A percentile compares a stretch with the other conserved stretches of the same genome.
phyloP scores from a whole-genome alignment of 1,140 invertebrate species.

The Drosophila kikkawai region DNA sequence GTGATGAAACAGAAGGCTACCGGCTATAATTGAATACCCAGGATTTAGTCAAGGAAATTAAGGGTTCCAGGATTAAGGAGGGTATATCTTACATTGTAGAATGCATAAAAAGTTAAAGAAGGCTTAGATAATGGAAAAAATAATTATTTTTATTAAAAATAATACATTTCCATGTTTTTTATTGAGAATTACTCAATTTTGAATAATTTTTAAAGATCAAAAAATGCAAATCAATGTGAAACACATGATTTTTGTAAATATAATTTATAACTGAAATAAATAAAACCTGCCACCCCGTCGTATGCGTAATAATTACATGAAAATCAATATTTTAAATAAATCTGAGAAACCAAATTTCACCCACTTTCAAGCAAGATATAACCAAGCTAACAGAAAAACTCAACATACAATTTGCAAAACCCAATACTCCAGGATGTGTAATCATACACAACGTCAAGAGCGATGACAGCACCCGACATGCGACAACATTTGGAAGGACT shows the following conservation, averaged over 20 bases:
- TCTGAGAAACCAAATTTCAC: too few species aligned
- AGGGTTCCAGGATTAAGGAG: background rate
- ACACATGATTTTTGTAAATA: too few species aligned
- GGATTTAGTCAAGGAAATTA: background rate
- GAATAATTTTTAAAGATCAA: too few species aligned
- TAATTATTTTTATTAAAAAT: too few species aligned
- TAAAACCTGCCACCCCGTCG: background rate
- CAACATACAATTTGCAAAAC: conserved; percentile 6
- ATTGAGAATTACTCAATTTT: too few species aligned
- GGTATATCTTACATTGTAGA: too few species aligned
- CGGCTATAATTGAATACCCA: conserved; percentile 12
- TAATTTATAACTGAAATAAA: too few species aligned
- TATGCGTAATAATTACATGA: background rate
- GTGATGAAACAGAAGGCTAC: background rate
- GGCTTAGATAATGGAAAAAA: too few species aligned
- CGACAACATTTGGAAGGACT: conserved; percentile 21
- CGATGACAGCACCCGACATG: conserved; percentile 53
- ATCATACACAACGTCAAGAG: conserved; percentile 16
- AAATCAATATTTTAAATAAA: background rate
- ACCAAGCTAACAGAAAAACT: background rate
- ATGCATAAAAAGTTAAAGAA: too few species aligned
- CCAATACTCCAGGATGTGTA: conserved; percentile 11
- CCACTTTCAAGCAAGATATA: background rate
- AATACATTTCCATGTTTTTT: too few species aligned
- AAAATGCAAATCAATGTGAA: too few species aligned